phyloP scores from a whole-genome alignment of 2,797 vertebrate species.

The Pangasius macronema region DNA sequence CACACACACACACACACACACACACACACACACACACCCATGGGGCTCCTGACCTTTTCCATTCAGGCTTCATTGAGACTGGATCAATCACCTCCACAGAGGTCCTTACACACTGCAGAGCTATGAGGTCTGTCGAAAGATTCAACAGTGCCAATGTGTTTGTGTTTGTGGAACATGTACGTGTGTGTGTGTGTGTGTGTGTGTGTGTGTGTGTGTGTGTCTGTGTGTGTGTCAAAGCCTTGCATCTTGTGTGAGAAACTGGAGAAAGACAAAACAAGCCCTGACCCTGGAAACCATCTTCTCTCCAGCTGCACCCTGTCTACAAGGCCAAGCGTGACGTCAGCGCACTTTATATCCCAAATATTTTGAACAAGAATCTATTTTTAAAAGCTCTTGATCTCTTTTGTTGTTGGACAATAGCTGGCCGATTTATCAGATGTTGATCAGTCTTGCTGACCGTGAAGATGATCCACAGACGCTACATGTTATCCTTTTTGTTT shows the following conservation, averaged over 20 bases:
- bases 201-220: slow-evolving; percentile 21
- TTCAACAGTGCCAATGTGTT: slow-evolving; percentile 23
- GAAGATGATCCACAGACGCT: neutral
- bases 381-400: slow-evolving; percentile 37
- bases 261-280: slow-evolving; percentile 48
- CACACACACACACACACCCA: slow-evolving; percentile 20
- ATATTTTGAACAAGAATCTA: slow-evolving; percentile 33
- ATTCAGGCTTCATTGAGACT: slow-evolving; percentile 41
- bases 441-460: neutral
- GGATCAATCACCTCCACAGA: slow-evolving; percentile 51
- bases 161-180: neutral
- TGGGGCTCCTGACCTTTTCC: slow-evolving; percentile 55
- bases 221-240: slow-evolving; percentile 17
- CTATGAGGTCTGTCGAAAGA: slow-evolving; percentile 44
- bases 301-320: slow-evolving; percentile 47
- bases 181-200: slow-evolving; percentile 26
- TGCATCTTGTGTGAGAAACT: slow-evolving; percentile 23
- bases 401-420: neutral
- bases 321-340: slow-evolving; percentile 38
- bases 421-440: slow-evolving; percentile 4
- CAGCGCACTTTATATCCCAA: slow-evolving; percentile 24
- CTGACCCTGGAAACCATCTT: slow-evolving; percentile 37
- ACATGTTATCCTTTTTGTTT: neutral
- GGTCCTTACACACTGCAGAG: slow-evolving; percentile 39
- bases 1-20: slow-evolving; percentile 7